Evolutionary conservation across 2,797 vertebrate species (phyloP), one percentile per base, ranked within the genome.

Genomic region (Cygnus olor): DNA sequence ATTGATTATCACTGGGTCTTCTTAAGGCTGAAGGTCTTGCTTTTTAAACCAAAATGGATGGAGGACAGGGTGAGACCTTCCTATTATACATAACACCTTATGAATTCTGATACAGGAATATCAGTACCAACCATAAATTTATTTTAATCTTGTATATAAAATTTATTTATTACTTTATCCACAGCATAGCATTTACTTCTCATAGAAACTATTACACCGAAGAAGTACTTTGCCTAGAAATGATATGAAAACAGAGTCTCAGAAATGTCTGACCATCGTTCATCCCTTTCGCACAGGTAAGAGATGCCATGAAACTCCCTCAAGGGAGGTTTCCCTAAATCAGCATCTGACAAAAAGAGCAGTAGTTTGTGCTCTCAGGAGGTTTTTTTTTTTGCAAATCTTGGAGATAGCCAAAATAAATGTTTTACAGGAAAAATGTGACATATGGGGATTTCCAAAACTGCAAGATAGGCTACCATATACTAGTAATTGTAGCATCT

Each of bases 271-370:
- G 49, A 22, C 27, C 25, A 18, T 25, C 1, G 0, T 60, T 85
- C 47, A n/a, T 47, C 32, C 7, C 15, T 11, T 4, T 17, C 64
- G 25, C 17, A 44, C 5, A 2, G 0, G 1, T 21, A 45, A 60
- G 16, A 80, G 36, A 80, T 89, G 16, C 13, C 51, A 32, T 54
- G 79, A 86, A 76, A 1, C 8, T 81, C 18, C 34, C 34, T 80
- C 36, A 10, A 47, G 8, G 32, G 16, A 65, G 24, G 6, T 13
- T 70, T 80, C 24, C 28, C 21, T 40, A 32, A 12, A 6, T 15
- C 47, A 57, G 8, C 32, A 30, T 76, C 58, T 73, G 49, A n/a
- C 14, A 86, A 61, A 65, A 9, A 16, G 14, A 54, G 4, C 7
- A 51, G 24, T 34, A 34, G 12, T 63, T 63, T 63, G 8, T 49